Evolutionary conservation across 37 sponge, comb jelly and placozoan species (phyloP), one percentile per base, ranked within the genome.

Genomic region (Sycon ciliatum): DNA sequence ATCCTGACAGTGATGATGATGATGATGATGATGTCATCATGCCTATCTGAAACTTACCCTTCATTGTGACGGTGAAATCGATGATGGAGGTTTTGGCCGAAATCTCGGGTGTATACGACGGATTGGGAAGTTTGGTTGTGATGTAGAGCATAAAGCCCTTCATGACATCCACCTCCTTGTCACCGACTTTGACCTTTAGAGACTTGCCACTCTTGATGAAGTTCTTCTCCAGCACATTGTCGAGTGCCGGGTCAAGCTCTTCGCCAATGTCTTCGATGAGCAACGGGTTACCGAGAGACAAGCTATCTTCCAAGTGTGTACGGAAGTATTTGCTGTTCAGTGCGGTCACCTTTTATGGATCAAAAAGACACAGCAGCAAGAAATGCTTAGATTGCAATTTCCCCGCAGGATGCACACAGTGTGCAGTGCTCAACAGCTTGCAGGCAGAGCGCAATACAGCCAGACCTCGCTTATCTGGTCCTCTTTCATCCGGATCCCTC

Each of bases 61-160:
- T 88, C 99, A 97, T 97, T 9, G 99, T 97, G 39, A 97, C 99
- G 23, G 99, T 97, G 83, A 97, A 97, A 62, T 97, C 99, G 24
- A 97, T 89, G 69, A 97, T 97, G 49, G 87, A 76, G 1, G 94
- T 92, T 20, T 88, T 80, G 24, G 99, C 99, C 67, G 81, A 80
- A 65, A 87, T 77, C 72, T 97, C 99, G 18, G 99, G 99, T 4
- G 99, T 97, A 79, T 97, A 97, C 0, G 87, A 76, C 29, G 99
- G 99, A 71, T 97, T 97, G 29, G 93, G 84, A 24, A 97, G 80
- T 67, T 97, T 97, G 55, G 99, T 92, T 29, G 99, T 97, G 58
- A 97, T 83, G 81, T 92, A 97, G 38, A 97, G 70, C 0, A 39
- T 79, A 73, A 97, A 97, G 20, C 93, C 90, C 26, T 67, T 32